These are phyloP conservation scores for Centropus unirufus DNA, from an alignment of 2,113 vertebrate genomes.

Conservation along the genomic window DNA sequence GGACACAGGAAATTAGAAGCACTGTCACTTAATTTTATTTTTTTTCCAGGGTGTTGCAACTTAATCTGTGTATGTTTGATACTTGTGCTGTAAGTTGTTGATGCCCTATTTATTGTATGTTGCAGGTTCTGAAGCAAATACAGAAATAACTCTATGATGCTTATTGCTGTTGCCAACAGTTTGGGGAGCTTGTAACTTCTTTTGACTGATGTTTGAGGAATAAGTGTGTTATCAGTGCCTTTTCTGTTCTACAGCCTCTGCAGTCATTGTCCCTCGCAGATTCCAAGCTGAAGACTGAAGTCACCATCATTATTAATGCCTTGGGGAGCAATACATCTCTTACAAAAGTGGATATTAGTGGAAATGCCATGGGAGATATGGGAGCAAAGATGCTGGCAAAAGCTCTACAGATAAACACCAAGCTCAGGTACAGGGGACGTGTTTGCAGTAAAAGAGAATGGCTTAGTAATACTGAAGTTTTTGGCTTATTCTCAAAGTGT, in stretches of 20 bases:
- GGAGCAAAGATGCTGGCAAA: conserved; percentile 98
- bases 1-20: not conserved
- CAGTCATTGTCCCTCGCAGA: conserved; percentile 94
- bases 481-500: not conserved
- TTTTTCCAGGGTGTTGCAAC: not conserved
- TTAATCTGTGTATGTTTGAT: not conserved
- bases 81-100: not conserved
- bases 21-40: not conserved
- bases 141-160: not conserved
- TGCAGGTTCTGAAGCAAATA: not conserved
- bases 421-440: conserved; percentile 83
- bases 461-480: not conserved
- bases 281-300: conserved; percentile 93
- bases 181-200: not conserved
- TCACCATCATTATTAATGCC: conserved; percentile 94
- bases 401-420: conserved; percentile 97
- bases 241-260: conserved; percentile 82
- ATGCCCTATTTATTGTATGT: not conserved
- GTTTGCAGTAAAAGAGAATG: not conserved
- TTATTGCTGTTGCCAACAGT: not conserved
- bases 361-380: conserved; percentile 97
- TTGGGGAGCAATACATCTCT: conserved; percentile 95
- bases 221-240: not conserved
- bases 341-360: conserved; percentile 94
- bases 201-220: not conserved